Base-by-base conservation (phyloP, 1,140 invertebrate genomes). In the Panagrolaimus sp. region DNA sequence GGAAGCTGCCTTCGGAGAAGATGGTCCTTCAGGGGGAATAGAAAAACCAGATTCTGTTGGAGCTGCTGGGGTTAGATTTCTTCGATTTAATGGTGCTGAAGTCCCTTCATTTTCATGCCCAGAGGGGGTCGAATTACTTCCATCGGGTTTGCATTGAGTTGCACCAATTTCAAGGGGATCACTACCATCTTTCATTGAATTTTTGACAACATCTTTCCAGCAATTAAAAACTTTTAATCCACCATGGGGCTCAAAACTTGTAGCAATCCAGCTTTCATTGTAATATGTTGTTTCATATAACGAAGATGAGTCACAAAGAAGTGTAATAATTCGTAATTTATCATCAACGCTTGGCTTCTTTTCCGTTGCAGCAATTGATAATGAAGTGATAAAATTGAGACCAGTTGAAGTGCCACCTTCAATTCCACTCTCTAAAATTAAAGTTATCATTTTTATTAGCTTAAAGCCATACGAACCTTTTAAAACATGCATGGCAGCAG, bases 401-500 rank as follows among this genome's bases (percentile, higher is more conserved):
- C 77, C 77, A 12, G 77, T 74, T 32, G 69, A 71, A 6, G 77
- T 76, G 7, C 77, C 77, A 32, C 78, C 78, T 14, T 71, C 32
- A 9, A 80, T 55, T n/a, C 75, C 78, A 14, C 65, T 21, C 14
- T 67, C 55, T 26, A n/a, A 28, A 14, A 6, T 58, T 21, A n/a
- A 58, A 21, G 12, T 58, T 2, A 38, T 38, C 32, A 38, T n/a
- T n/a, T n/a, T n/a, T n/a, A n/a, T n/a, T n/a, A n/a, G n/a, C n/a
- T n/a, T n/a, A n/a, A n/a, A n/a, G n/a, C n/a, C n/a, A n/a, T n/a
- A n/a, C n/a, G n/a, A 38, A 58, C 52, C 21, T 62, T 68, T 43
- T 12, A 80, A 63, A 8, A 75, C 78, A 63, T 73, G 68, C 77
- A 79, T 80, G 0, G 75, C 77, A 9, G 77, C 77, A 2, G 76